Evolutionary conservation across 2,888 invertebrate genomes (phyloP), one percentile per base, ranked within the genome.

Genomic region (Lutraria lutraria): DNA sequence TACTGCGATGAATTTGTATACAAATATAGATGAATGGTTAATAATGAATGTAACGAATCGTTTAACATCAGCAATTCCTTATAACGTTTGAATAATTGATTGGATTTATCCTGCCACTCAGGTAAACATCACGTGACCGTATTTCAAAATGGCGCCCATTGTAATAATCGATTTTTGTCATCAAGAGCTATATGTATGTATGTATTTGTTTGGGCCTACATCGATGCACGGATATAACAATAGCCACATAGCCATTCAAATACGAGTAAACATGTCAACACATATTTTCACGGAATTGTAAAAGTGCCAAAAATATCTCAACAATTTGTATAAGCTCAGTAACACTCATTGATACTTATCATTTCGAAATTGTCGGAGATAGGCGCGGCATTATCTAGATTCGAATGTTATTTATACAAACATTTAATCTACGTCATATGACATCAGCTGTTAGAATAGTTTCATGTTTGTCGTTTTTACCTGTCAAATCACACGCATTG

Each of bases 81-180:
- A 8, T 43, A n/a, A 29, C 72, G 25, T 31, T n/a, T 83, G 13
- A 83, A 83, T 83, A 83, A 83, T 83, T 34, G n/a, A 83, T 52
- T 31, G n/a, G 68, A 68, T 83, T 83, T 83, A 83, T 34, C 19
- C 25, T 29, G 76, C 31, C 60, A n/a, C 21, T n/a, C 83, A 83
- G 83, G 83, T 83, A 83, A 83, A 83, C 68, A 83, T 63, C 83
- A n/a, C 19, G 52, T 52, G 60, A 52, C 10, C 29, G 43, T 29
- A 83, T 83, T 83, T 68, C 83, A 83, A 83, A 83, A 83, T 83
- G 83, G 83, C 83, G 83, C 68, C 56, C 8, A 76, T 15, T 16
- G 29, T 76, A 29, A 76, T 76, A 13, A 76, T 76, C 19, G 76
- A 76, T 76, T 76, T 76, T 72, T 72, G 4, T 31, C 29, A 76